These are phyloP conservation scores for Macrotis lagotis DNA, from an alignment of 2,113 vertebrate species.

Conservation along the genomic window DNA sequence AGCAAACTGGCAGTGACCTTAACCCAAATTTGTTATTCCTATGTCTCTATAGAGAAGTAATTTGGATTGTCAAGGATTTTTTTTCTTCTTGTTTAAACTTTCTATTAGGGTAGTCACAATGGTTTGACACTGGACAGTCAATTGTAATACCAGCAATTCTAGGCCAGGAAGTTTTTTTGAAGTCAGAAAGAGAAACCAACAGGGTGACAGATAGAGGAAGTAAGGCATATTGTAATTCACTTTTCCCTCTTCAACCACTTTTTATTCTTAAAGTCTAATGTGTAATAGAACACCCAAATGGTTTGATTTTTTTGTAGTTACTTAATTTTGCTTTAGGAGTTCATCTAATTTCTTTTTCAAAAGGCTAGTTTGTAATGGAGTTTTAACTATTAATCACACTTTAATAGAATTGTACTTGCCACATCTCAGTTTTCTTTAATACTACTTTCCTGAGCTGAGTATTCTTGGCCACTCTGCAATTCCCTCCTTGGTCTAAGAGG, in stretches of 20 bases:
- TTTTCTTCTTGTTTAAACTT: neutral
- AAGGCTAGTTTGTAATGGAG: neutral
- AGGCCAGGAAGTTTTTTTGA: neutral
- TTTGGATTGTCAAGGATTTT: neutral
- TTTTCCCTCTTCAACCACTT: neutral
- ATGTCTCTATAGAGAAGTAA: neutral
- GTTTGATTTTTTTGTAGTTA: neutral
- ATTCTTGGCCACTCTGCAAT: neutral
- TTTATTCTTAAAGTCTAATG: neutral
- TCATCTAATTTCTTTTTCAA: neutral
- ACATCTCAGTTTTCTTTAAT: neutral
- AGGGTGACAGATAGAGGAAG: neutral
- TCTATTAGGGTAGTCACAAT: neutral
- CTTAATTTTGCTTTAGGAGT: neutral
- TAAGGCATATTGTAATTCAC: neutral
- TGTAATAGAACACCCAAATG: neutral
- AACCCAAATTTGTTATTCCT: neutral
- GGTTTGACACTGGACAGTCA: neutral
- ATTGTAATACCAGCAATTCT: neutral
- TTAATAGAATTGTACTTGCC: neutral
- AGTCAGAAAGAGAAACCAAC: neutral
- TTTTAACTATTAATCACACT: neutral
- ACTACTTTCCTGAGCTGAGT: neutral
- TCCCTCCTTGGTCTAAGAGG: neutral
- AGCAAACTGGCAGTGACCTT: neutral